Percentiles rank a stretch among this genome's conserved stretches.
These are phyloP conservation scores for Heliconius hortense DNA, from an alignment of 2,888 invertebrate species.

Conservation along the genomic window DNA sequence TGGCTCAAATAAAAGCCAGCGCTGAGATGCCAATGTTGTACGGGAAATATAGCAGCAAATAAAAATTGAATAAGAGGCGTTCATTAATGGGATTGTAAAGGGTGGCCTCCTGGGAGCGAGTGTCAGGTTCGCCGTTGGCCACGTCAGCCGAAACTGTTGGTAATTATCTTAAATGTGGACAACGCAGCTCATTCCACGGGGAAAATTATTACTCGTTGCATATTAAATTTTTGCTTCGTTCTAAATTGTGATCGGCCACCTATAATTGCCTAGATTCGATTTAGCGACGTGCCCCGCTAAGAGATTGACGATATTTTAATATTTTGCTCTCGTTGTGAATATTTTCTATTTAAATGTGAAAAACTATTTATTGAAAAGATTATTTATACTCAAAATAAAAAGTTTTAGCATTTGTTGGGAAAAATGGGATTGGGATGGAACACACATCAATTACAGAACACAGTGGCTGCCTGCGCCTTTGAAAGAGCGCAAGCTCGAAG, in stretches of 20 bases:
- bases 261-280: conserved; percentile 66
- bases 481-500: conserved; percentile 55
- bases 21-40: conserved; percentile 36
- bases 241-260: conserved; percentile 67
- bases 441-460: conserved; percentile 74
- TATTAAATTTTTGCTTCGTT: conserved; percentile 72
- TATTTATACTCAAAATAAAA: conserved; percentile 46
- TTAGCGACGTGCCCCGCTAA: conserved; percentile 44
- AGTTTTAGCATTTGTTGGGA: conserved; percentile 61
- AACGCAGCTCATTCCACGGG: conserved; percentile 73
- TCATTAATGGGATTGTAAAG: conserved; percentile 80
- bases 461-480: conserved; percentile 58
- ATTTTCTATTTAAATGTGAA: not conserved
- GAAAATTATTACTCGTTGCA: conserved; percentile 79
- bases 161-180: conserved; percentile 82
- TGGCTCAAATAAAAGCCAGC: conserved; percentile 23
- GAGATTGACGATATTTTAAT: conserved; percentile 8
- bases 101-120: conserved; percentile 69
- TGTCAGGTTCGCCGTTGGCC: conserved; percentile 74
- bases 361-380: conserved; percentile 27
- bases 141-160: conserved; percentile 78
- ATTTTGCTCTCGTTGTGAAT: not conserved
- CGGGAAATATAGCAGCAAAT: conserved; percentile 48
- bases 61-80: conserved; percentile 76
- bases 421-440: conserved; percentile 72